Evolutionary conservation across 2,888 invertebrate species (phyloP).

Genomic region (Lasioglossum pauxillum): DNA sequence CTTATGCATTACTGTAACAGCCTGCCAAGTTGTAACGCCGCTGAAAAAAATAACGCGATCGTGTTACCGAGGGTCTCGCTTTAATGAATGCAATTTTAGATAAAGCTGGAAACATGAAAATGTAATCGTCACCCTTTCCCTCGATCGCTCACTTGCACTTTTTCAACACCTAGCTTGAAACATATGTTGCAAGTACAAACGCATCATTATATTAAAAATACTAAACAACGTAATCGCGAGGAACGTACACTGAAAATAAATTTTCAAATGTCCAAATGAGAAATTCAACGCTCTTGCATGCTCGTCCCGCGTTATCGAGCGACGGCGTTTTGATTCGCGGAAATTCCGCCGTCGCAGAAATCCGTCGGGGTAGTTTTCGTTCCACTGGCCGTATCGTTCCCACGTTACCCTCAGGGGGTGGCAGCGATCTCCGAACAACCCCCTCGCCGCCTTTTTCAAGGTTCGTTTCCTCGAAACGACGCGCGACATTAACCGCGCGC

Average conservation of each 20-base stretch:
- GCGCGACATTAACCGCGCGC: conserved; percentile 66
- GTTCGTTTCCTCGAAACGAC: conserved; percentile 66
- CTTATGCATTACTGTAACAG: conserved; percentile 7
- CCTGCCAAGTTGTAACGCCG: background rate
- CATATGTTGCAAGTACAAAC: background rate
- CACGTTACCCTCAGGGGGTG: background rate
- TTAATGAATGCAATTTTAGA: background rate
- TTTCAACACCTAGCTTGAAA: too few relatives aligned
- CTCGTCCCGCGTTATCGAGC: conserved; percentile 9
- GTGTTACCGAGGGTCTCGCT: background rate
- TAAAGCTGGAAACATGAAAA: background rate
- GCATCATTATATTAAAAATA: background rate
- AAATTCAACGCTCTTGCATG: background rate
- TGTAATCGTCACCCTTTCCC: background rate
- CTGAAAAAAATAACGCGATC: background rate
- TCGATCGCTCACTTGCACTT: background rate
- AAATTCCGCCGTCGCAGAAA: background rate
- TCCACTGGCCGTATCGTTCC: conserved; percentile 2
- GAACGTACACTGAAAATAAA: background rate
- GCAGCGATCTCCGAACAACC: conserved; percentile 6
- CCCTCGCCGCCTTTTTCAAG: conserved; percentile 30
- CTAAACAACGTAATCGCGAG: background rate
- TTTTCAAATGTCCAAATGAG: background rate
- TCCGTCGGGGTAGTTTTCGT: background rate
- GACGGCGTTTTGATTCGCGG: background rate